Percentiles rank a stretch among this genome's conserved stretches.
Evolutionary conservation across 2,888 invertebrate genomes (phyloP).

Genomic region (Caenorhabditis macrosperma): DNA sequence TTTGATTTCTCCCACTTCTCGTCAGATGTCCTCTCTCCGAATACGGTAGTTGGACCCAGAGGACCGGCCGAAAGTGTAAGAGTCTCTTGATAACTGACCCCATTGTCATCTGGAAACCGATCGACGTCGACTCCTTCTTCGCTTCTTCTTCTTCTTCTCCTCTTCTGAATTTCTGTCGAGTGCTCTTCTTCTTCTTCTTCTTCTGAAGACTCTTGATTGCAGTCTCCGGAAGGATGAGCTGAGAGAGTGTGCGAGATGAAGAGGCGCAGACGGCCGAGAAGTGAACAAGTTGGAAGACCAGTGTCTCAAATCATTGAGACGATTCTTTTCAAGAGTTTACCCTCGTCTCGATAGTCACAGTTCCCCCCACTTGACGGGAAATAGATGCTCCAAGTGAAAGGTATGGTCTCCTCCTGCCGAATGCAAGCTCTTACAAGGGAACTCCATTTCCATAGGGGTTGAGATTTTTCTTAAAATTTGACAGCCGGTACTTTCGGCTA

Average conservation of each 20-base stretch:
- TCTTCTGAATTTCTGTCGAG: constrained; percentile 46
- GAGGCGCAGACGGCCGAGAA: constrained; percentile 31
- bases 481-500: too few relatives aligned
- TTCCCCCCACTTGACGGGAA: too few relatives aligned
- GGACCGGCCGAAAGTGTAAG: constrained; percentile 38
- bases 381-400: too few relatives aligned
- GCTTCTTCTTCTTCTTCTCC: constrained; percentile 24
- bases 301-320: constrained; percentile 10
- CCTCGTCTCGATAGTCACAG: too few relatives aligned
- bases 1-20: constrained; percentile 1
- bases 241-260: constrained; percentile 30
- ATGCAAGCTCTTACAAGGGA: too few relatives aligned
- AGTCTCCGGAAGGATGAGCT: constrained; percentile 34
- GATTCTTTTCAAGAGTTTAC: constrained; percentile 2
- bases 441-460: too few relatives aligned
- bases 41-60: constrained; percentile 18
- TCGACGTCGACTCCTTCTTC: constrained; percentile 31
- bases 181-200: constrained; percentile 54
- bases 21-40: not conserved
- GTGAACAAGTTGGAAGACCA: constrained; percentile 47
- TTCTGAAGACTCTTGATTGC: constrained; percentile 60
- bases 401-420: too few relatives aligned
- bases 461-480: too few relatives aligned
- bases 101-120: constrained; percentile 32
- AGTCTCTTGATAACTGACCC: constrained; percentile 60